A percentile compares a stretch with the other conserved stretches of the same genome.
phyloP scores from a whole-genome alignment of 2,797 vertebrate genomes.

The Serranus cabrilla region DNA sequence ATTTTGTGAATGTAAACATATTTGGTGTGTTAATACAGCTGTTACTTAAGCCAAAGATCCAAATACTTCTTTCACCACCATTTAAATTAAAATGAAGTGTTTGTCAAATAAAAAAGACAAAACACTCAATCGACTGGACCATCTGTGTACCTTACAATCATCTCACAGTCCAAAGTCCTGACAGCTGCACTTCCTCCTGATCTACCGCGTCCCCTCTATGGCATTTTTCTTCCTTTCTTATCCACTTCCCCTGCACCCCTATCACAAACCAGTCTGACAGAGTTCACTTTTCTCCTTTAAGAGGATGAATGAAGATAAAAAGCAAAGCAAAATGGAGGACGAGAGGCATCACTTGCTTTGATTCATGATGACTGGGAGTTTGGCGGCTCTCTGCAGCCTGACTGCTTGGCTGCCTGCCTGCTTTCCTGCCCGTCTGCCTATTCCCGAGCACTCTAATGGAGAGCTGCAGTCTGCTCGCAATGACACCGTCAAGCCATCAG shows the following conservation, averaged over 20 bases:
- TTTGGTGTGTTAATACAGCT: not conserved
- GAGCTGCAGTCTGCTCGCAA: conserved; percentile 88
- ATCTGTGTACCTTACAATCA: conserved; percentile 74
- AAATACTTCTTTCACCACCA: not conserved
- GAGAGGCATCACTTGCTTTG: conserved; percentile 89
- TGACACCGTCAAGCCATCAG: conserved; percentile 96
- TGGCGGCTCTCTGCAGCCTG: conserved; percentile 83
- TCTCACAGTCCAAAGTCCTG: conserved; percentile 64
- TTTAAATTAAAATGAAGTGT: conserved; percentile 36
- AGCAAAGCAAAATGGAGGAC: conserved; percentile 90
- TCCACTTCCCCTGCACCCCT: conserved; percentile 53
- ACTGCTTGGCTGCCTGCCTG: conserved; percentile 48
- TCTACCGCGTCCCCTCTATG: conserved; percentile 50
- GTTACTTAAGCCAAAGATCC: not conserved
- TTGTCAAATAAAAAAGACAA: conserved; percentile 38
- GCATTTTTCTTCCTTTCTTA: conserved; percentile 75
- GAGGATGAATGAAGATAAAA: conserved; percentile 96
- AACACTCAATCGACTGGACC: conserved; percentile 38
- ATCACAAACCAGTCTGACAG: conserved; percentile 83
- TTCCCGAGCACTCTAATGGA: conserved; percentile 87
- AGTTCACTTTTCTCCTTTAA: conserved; percentile 86
- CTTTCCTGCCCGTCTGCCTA: conserved; percentile 49
- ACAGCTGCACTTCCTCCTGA: conserved; percentile 76
- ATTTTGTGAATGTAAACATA: too few species aligned
- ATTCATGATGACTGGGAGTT: conserved; percentile 92